Conservation (phyloP, 2,113 vertebrate species). For the Cichladusa arquata region DNA sequence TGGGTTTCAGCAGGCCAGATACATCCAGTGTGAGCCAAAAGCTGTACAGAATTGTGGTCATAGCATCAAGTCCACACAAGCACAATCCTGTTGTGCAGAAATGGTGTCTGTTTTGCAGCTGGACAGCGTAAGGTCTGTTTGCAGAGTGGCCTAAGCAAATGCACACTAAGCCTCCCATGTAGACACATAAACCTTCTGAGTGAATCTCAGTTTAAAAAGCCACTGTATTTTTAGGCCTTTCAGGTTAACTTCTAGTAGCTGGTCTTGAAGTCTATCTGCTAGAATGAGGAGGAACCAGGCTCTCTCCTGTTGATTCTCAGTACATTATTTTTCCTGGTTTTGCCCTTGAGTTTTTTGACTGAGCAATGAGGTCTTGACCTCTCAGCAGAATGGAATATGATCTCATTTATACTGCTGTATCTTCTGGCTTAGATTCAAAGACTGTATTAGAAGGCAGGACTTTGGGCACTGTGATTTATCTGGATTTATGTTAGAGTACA, state of each 20-base stretch:
- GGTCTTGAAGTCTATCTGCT: neutral
- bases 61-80: neutral
- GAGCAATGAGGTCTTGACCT: neutral
- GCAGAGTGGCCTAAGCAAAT: neutral
- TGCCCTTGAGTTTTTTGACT: neutral
- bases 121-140: neutral
- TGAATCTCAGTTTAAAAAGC: neutral
- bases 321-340: neutral
- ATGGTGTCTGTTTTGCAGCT: neutral
- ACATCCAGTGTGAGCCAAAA: neutral
- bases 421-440: neutral
- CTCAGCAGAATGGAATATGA: neutral
- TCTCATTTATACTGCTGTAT: neutral
- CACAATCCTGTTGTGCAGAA: neutral
- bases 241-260: neutral
- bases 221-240: neutral
- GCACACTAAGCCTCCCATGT: neutral
- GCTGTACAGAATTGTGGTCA: fast-evolving
- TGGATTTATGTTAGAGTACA: neutral
- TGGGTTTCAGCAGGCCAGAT: neutral
- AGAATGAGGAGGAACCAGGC: neutral
- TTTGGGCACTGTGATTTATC: neutral
- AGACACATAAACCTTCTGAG: neutral
- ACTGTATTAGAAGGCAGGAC: neutral
- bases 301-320: neutral